These are phyloP conservation scores for Heliconius himera DNA, from an alignment of 1,140 invertebrate species.

Conservation along the genomic window DNA sequence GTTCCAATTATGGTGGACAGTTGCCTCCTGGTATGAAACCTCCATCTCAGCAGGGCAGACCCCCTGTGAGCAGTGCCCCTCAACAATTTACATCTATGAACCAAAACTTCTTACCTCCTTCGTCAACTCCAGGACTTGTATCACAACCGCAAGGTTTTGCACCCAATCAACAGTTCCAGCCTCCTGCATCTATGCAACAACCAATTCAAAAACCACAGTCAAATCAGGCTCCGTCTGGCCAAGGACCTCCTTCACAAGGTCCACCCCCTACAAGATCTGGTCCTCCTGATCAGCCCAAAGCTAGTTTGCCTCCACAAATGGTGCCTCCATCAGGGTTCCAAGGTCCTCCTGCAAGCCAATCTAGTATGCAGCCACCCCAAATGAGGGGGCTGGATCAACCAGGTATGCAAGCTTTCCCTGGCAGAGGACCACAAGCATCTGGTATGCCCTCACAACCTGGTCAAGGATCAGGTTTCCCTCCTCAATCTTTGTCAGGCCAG, in stretches of 20 bases:
- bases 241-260: conserved; percentile 29
- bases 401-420: conserved; percentile 42
- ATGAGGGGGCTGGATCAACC: conserved; percentile 35
- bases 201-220: conserved; percentile 45
- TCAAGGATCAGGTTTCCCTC: conserved; percentile 27
- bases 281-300: conserved; percentile 32
- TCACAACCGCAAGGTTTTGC: conserved; percentile 48
- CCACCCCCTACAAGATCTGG: conserved; percentile 22
- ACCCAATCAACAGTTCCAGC: conserved; percentile 43
- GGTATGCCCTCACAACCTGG: conserved; percentile 26
- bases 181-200: conserved; percentile 47
- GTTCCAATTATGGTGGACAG: conserved; percentile 56
- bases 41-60: conserved; percentile 53
- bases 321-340: conserved; percentile 32
- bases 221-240: conserved; percentile 51
- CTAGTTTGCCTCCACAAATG: conserved; percentile 44
- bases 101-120: conserved; percentile 56
- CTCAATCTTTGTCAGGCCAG: conserved; percentile 33
- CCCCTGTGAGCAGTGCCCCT: conserved; percentile 51
- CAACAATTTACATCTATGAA: conserved; percentile 52
- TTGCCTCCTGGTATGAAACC: conserved; percentile 58
- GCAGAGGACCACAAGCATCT: conserved; percentile 31
- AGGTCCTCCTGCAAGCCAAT: conserved; percentile 41
- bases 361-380: conserved; percentile 36
- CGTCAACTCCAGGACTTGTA: conserved; percentile 48